Evolutionary conservation across 2,888 invertebrate genomes (phyloP).

Genomic region (Disparrhopalites patrizii): DNA sequence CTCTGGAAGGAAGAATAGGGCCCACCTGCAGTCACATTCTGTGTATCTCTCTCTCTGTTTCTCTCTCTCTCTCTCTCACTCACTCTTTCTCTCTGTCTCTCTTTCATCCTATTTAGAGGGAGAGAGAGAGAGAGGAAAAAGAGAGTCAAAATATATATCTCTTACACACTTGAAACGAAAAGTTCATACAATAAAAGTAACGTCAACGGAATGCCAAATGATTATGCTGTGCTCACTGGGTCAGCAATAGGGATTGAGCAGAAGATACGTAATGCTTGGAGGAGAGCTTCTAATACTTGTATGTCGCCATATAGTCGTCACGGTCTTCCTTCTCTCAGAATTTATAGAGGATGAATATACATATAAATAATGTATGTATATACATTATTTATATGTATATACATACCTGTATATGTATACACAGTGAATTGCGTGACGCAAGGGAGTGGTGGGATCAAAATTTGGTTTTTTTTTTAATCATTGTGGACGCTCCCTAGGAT

Average conservation of each 20-base stretch:
- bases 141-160: background rate
- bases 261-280: background rate
- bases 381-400: no score
- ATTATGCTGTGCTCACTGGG: slow-evolving; percentile 5
- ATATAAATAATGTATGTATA: slow-evolving; percentile 70
- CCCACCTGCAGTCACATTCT: background rate
- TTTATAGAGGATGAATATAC: slow-evolving; percentile 69
- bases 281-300: background rate
- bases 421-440: no score
- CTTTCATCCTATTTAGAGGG: no score
- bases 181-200: background rate
- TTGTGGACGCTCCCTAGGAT: slow-evolving; percentile 17
- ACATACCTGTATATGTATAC: no score
- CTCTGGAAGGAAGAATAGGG: slow-evolving; percentile 1
- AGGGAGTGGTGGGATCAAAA: slow-evolving; percentile 58
- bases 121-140: background rate
- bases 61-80: no score
- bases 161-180: background rate
- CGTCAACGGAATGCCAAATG: slow-evolving; percentile 18
- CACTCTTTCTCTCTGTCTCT: no score
- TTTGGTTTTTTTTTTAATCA: background rate
- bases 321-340: slow-evolving; percentile 94
- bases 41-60: background rate
- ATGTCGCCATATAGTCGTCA: background rate
- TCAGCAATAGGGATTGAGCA: background rate